Evolutionary conservation across 2,113 vertebrate species (phyloP), one percentile per base, ranked within the genome.

Genomic region (Dendropsophus ebraccatus): DNA sequence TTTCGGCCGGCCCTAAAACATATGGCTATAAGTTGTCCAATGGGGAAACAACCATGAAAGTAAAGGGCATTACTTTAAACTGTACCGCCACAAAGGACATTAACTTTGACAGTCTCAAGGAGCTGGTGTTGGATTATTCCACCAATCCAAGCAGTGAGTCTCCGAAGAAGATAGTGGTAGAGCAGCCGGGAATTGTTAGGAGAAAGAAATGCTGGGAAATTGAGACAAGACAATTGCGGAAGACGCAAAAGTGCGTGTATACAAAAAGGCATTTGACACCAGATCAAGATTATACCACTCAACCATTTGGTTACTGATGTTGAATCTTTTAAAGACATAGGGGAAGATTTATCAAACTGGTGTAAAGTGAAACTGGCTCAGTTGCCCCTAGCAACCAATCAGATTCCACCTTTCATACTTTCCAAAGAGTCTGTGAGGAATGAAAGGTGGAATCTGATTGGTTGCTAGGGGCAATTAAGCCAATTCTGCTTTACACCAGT

Each of bases 41-140:
- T 4, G 74, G 58, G 12, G 62, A 85, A 16, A 76, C 37, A 1
- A 17, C 16, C 21, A 13, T 85, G 16, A 85, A 60, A 10, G 76
- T 86, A 6, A 86, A 79, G 30, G 84, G 76, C 4, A 86, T 81
- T 6, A 73, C 52, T 5, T 30, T 86, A 13, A 81, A 86, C 81
- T 23, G 14, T 13, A 5, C 19, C 14, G 65, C 30, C 19, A 30
- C 5, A 13, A 16, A 65, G 21, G 14, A 28, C 4, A 58, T 84
- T 7, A n/a, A 76, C 17, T 83, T 83, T 84, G 83, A 84, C 21
- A 47, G 32, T 17, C 30, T 86, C 13, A 80, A 76, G 37, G 83
- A 76, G 8, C 35, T 76, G 10, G 72, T 76, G n/a, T n/a, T 84
- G 52, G 72, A 84, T 16, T 84, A 75, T 35, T 21, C 78, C 7